Evolutionary conservation across 2,888 invertebrate species (phyloP), one percentile per base, ranked within the genome.

Genomic region (Phyto melanocephala): DNA sequence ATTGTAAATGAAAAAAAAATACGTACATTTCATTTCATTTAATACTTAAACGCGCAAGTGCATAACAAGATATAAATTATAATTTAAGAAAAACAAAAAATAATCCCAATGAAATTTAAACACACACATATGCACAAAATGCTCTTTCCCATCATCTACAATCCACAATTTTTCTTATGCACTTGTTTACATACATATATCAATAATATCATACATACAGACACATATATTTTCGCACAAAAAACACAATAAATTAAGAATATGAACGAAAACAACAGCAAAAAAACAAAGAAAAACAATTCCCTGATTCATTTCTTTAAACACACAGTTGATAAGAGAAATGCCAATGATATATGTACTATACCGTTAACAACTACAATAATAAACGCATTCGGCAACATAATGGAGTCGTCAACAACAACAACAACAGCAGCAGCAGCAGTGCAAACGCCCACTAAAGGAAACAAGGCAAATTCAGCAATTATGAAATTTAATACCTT

Each of bases 271-370:
- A 37, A 50, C 20, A 22, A 47, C 37, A 62, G 35, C 20, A 52
- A 70, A 70, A 62, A 24, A 33, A 56, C 37, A 62, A 42, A n/a
- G 45, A 70, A 70, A 62, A 24, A 33, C 45, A 28, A 54, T 33
- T 76, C 28, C 56, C 47, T 62, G 35, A 42, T 70, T 77, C 28
- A 24, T 40, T 52, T 54, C 70, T 54, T 62, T 54, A 60, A 88
- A 88, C 87, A 85, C 87, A 88, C 86, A 88, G 89, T 87, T 86
- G 87, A 87, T 79, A 81, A 84, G 80, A 84, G 79, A 82, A 90
- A 90, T 87, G 90, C 89, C 84, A 90, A 90, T 84, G 87, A 89
- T 88, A 87, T 75, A 86, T 87, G 87, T 84, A 83, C 86, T 33
- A 52, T 68, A 62, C 42, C 68, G 52, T 58, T 22, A 37, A 62